Evolutionary conservation across 2,888 invertebrate genomes (phyloP).

Genomic region (Eucriotettix oculatus): DNA sequence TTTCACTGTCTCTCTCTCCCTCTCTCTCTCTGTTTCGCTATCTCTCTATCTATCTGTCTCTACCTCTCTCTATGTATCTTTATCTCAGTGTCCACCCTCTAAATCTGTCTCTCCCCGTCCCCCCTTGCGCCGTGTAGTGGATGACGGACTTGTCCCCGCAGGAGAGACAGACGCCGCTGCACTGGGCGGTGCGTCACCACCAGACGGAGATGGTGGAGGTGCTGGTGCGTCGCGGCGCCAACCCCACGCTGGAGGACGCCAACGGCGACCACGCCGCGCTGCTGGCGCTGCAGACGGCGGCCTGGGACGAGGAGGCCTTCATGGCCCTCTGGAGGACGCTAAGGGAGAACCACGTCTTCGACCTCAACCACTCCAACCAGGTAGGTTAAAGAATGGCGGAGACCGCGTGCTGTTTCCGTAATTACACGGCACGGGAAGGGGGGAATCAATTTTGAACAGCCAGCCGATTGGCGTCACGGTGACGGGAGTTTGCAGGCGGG

Average conservation of each 20-base stretch:
- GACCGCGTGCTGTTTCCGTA: neutral
- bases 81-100: too few relatives aligned
- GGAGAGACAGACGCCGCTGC: neutral
- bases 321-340: neutral
- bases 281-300: neutral
- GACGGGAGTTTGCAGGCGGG: slow-evolving; percentile 18
- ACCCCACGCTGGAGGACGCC: neutral
- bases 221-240: neutral
- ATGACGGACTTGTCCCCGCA: neutral
- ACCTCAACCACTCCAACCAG: neutral
- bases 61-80: too few relatives aligned
- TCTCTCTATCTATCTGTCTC: too few relatives aligned
- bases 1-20: too few relatives aligned
- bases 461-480: neutral
- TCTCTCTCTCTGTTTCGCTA: too few relatives aligned
- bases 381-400: neutral
- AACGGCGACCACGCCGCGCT: neutral
- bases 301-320: neutral
- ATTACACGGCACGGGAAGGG: neutral
- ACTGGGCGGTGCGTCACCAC: neutral
- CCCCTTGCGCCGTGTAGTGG: too few relatives aligned
- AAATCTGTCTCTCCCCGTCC: too few relatives aligned
- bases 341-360: neutral
- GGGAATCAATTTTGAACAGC: neutral
- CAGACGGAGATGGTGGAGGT: neutral